A percentile compares a stretch with the other conserved stretches of the same genome.
phyloP scores from a whole-genome alignment of 2,888 invertebrate species.

The Synanthedon formicaeformis region DNA sequence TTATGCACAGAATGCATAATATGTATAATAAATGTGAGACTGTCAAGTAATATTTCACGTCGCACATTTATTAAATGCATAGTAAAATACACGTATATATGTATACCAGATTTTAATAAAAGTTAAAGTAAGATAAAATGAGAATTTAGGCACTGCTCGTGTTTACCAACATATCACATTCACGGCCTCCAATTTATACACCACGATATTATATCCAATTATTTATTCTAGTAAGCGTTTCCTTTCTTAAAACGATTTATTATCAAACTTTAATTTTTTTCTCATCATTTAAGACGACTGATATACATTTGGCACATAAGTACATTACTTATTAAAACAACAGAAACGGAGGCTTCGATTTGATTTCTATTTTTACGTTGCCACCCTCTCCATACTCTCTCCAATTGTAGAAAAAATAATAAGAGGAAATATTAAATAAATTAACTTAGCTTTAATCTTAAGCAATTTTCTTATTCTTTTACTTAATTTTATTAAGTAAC shows the following conservation, averaged over 20 bases:
- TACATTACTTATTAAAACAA: not conserved
- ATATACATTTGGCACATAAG: not conserved
- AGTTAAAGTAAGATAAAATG: constrained; percentile 36
- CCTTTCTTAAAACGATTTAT: constrained; percentile 59
- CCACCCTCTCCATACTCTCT: too few species aligned
- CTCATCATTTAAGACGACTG: not conserved
- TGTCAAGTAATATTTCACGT: constrained; percentile 10
- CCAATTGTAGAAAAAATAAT: too few species aligned
- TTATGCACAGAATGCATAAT: constrained; percentile 9
- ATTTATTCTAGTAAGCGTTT: constrained; percentile 65
- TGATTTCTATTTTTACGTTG: not conserved
- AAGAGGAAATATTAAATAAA: too few species aligned
- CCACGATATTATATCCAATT: constrained; percentile 35
- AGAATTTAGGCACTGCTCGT: constrained; percentile 68
- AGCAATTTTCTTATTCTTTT: too few species aligned
- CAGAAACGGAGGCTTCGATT: not conserved
- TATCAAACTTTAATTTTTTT: constrained; percentile 31
- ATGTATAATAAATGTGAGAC: too few species aligned
- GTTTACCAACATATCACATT: constrained; percentile 63
- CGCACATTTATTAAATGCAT: constrained; percentile 19
- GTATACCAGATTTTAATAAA: constrained; percentile 26
- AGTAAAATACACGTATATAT: constrained; percentile 15
- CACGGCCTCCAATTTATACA: constrained; percentile 48
- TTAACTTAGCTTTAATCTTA: too few species aligned
- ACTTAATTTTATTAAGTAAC: too few species aligned